A percentile compares a stretch with the other conserved stretches of the same genome.
These are phyloP conservation scores for Anaspis maculata DNA, from an alignment of 2,888 invertebrate genomes.

Conservation along the genomic window DNA sequence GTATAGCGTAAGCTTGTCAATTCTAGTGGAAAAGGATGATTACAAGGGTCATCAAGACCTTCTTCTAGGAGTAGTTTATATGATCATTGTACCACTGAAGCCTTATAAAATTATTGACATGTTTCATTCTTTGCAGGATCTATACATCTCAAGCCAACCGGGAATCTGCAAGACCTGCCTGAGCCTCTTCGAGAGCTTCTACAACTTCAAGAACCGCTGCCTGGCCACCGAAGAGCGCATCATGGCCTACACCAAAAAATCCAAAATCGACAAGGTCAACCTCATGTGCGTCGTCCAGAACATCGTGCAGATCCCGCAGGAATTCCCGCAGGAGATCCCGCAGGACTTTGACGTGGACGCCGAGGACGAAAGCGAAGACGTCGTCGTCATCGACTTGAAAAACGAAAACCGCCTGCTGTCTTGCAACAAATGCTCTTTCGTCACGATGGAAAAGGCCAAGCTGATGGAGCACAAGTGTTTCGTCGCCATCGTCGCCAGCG, in stretches of 20 bases:
- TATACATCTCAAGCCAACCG: slow-evolving; percentile 25
- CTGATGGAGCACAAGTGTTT: slow-evolving; percentile 12
- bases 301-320: slow-evolving; percentile 5
- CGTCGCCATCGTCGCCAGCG: slow-evolving; percentile 2
- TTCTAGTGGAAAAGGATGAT: no score
- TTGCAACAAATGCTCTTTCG: slow-evolving; percentile 18
- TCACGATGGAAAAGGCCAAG: slow-evolving; percentile 15
- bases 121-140: slow-evolving; percentile 22
- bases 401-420: slow-evolving; percentile 12
- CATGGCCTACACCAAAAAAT: slow-evolving; percentile 20
- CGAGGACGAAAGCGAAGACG: slow-evolving; percentile 3
- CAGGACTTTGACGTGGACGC: no score
- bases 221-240: slow-evolving; percentile 26
- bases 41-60: no score
- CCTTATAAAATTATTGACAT: no score
- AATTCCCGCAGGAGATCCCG: no score
- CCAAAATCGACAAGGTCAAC: slow-evolving; percentile 24
- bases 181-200: slow-evolving; percentile 22
- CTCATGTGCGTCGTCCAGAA: slow-evolving; percentile 24
- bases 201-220: slow-evolving; percentile 28
- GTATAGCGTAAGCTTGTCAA: no score
- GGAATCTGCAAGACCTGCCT: slow-evolving; percentile 27
- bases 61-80: no score
- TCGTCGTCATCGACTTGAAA: slow-evolving; percentile 4
- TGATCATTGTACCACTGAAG: no score